Evolutionary conservation across 2,797 vertebrate genomes (phyloP).

Genomic region (Atherinosoma microstoma): DNA sequence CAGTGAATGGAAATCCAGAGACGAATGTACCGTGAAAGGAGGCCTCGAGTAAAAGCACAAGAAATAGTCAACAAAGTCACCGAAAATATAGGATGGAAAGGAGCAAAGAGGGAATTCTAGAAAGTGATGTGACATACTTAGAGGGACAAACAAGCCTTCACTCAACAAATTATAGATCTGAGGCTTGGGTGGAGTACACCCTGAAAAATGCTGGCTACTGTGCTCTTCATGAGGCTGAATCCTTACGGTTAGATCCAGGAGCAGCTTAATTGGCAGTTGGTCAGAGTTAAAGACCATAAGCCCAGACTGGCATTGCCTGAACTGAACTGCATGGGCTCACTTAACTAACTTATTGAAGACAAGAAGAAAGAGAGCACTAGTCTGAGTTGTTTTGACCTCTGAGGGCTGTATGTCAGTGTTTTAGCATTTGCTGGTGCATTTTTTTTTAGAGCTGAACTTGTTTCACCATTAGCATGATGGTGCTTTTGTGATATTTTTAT

Average conservation of each 20-base stretch:
- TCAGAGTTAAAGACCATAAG: conserved; percentile 76
- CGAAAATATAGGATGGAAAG: conserved; percentile 24
- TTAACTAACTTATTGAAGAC: conserved; percentile 24
- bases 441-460: neutral
- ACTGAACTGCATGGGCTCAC: conserved; percentile 38
- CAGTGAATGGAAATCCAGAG: neutral
- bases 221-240: conserved; percentile 64
- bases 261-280: conserved; percentile 81
- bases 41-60: conserved; percentile 6
- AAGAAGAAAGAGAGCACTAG: conserved; percentile 20
- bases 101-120: conserved; percentile 36
- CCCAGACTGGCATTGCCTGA: conserved; percentile 64
- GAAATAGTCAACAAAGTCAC: conserved; percentile 23
- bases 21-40: conserved; percentile 1
- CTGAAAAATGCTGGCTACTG: conserved; percentile 74
- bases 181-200: conserved; percentile 77
- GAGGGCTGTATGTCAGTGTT: neutral
- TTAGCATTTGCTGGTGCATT: neutral
- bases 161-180: conserved; percentile 81
- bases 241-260: conserved; percentile 63
- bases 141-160: conserved; percentile 71
- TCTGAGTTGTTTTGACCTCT: neutral
- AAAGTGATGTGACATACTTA: conserved; percentile 62
- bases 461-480: neutral
- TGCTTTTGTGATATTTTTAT: neutral